Evolutionary conservation across 2,888 invertebrate species (phyloP), one percentile per base, ranked within the genome.

Genomic region (Pyralis farinalis): DNA sequence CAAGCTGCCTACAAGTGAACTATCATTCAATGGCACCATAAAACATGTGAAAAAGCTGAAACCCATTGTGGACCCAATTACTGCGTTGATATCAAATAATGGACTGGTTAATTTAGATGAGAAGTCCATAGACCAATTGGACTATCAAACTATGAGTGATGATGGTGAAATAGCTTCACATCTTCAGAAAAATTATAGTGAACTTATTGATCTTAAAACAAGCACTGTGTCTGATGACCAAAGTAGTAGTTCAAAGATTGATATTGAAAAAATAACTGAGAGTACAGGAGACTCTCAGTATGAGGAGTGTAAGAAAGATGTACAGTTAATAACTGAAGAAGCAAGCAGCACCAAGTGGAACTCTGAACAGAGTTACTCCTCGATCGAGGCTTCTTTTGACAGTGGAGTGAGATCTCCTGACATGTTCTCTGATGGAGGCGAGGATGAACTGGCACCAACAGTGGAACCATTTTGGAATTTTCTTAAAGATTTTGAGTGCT

Each of bases 341-440:
- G 67, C 65, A 0, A 77, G 64, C 37, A 66, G 52, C 37, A 49
- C 53, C 11, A 86, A 83, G 53, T 86, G 83, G 84, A 81, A 76
- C 46, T 68, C 66, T 2, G 87, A 88, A 25, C 80, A 81, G 9
- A 86, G 85, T 47, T 79, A 71, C 43, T 87, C 87, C 1, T 88
- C 87, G 7, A 61, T 82, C 1, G 87, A 88, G 44, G 80, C 78
- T 7, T 87, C 87, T 1, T 87, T 83, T 73, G 86, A 87, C 56
- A 88, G 87, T 58, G 87, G 87, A 49, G 75, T 87, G 29, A 60
- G 88, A 33, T 92, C 92, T 38, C 94, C 94, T 0, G 93, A 94
- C 60, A 80, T 94, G 63, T 94, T 94, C 67, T 92, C 91, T 44
- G 92, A 92, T 44, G 91, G 90, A 31, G 92, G 91, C 38, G 87